Percentiles rank a stretch among this genome's conserved stretches.
These are phyloP conservation scores for Synanthedon vespiformis DNA, from an alignment of 2,888 invertebrate species.

Conservation along the genomic window DNA sequence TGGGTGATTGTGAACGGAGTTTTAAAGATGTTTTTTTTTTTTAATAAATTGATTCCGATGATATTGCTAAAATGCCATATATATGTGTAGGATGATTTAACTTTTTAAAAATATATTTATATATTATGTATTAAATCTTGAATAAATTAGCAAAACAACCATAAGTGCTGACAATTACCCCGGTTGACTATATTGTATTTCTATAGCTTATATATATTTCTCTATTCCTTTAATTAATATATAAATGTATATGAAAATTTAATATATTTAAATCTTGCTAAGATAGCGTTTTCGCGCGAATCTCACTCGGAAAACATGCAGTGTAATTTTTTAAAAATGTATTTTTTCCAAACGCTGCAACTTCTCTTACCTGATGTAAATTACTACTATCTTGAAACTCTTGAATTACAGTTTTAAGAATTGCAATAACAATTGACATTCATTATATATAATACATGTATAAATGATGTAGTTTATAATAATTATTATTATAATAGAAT, in stretches of 20 bases:
- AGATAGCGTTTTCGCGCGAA: background rate
- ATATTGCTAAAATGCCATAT: no score
- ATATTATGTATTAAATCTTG: no score
- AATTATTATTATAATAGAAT: slow-evolving; percentile 21
- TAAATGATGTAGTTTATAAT: slow-evolving; percentile 45
- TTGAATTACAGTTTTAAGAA: slow-evolving; percentile 38
- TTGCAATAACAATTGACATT: slow-evolving; percentile 64
- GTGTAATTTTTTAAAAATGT: background rate
- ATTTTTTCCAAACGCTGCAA: background rate
- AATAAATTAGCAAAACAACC: no score
- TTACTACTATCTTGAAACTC: background rate
- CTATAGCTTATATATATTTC: no score
- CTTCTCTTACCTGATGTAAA: background rate
- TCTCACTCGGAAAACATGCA: slow-evolving; percentile 1
- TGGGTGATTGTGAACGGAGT: no score
- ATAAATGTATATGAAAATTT: background rate
- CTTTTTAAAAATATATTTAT: no score
- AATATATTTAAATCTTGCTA: background rate
- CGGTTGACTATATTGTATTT: no score
- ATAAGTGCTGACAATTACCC: no score
- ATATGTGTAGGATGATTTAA: no score
- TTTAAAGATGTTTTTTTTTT: no score
- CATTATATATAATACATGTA: slow-evolving; percentile 39
- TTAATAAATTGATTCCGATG: no score
- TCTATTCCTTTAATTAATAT: no score